Conservation (phyloP, 2,888 invertebrate genomes). For the Drosophila infuscata region DNA sequence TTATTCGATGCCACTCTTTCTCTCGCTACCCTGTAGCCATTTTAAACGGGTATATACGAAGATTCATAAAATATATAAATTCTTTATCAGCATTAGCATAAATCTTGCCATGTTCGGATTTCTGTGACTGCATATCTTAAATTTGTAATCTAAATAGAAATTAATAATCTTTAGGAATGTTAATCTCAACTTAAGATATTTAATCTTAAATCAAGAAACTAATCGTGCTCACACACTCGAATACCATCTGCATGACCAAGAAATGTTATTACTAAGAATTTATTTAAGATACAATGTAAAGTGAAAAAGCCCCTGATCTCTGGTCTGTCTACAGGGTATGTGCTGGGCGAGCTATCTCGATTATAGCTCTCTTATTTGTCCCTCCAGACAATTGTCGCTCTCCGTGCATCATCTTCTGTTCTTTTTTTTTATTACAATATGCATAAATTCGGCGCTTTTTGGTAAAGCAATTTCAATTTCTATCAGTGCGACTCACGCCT, state of each 20-base stretch:
- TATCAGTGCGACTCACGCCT: slow-evolving; percentile 15
- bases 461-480: slow-evolving; percentile 60
- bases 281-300: neutral
- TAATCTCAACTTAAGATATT: neutral
- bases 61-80: neutral
- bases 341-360: neutral
- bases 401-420: slow-evolving; percentile 4
- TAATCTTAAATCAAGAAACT: neutral
- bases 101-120: too few species aligned
- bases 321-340: neutral
- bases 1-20: slow-evolving; percentile 55
- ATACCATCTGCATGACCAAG: neutral
- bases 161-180: neutral
- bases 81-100: too few species aligned
- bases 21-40: neutral
- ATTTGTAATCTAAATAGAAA: accelerated
- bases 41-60: neutral
- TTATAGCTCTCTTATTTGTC: slow-evolving; percentile 1
- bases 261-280: neutral
- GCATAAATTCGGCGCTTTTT: slow-evolving; percentile 53
- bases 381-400: slow-evolving; percentile 28
- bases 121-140: neutral
- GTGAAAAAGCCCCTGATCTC: neutral
- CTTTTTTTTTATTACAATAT: slow-evolving; percentile 56
- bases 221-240: neutral